phyloP scores from a whole-genome alignment of 2,888 invertebrate species.

The Aphodius sticticus region DNA sequence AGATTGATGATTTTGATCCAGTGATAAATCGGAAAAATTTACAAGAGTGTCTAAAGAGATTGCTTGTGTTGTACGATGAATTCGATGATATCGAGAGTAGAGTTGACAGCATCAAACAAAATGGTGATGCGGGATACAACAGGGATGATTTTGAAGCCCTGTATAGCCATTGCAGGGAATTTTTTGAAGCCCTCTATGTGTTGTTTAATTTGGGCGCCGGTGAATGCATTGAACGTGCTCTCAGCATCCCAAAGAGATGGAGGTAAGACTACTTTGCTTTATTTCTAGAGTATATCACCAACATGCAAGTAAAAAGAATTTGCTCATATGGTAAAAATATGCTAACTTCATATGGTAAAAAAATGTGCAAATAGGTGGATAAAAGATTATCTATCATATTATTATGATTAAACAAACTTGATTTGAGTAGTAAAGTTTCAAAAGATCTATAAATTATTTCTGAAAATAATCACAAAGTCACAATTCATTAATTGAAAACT shows the following conservation, averaged over 20 bases:
- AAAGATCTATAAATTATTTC: too few species aligned
- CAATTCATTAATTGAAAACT: too few species aligned
- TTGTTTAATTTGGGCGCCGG: constrained; percentile 71
- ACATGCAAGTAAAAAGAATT: too few species aligned
- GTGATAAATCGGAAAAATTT: constrained; percentile 75
- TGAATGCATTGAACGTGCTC: constrained; percentile 60
- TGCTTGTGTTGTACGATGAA: constrained; percentile 67
- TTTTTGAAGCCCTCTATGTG: constrained; percentile 74
- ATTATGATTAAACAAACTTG: too few species aligned
- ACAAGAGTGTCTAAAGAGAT: constrained; percentile 75
- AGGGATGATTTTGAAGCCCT: constrained; percentile 43
- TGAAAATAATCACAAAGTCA: too few species aligned
- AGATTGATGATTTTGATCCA: constrained; percentile 69
- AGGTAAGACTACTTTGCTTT: constrained; percentile 55
- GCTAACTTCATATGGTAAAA: too few species aligned
- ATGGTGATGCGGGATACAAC: constrained; percentile 25
- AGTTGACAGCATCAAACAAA: background rate
- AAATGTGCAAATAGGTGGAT: too few species aligned
- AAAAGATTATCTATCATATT: too few species aligned
- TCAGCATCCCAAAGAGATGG: constrained; percentile 59
- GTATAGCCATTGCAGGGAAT: constrained; percentile 56
- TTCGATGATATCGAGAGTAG: constrained; percentile 50
- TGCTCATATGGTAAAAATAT: too few species aligned
- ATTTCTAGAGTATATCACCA: background rate
- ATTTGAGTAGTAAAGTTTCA: too few species aligned